Base-by-base conservation (phyloP, 2,797 vertebrate genomes). In the Pitangus sulphuratus region DNA sequence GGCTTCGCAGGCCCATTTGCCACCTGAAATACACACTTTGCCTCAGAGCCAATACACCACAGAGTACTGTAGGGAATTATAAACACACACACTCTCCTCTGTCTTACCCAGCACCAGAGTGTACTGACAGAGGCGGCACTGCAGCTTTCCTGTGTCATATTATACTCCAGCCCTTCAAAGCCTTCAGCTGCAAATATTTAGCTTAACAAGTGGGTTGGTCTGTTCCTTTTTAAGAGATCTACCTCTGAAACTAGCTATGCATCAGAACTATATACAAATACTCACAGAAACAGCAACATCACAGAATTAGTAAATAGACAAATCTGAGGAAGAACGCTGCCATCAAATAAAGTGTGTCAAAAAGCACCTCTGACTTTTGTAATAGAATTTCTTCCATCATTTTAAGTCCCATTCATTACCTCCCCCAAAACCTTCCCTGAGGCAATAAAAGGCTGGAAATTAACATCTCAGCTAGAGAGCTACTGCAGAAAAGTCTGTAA, bases 371-470 rank as follows among this genome's bases (percentile, higher is more conserved):
- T 45, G n/a, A 45, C 12, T 61, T 90, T 47, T 31, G 39, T 30
- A 85, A 89, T 2, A 33, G 16, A 84, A 87, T 69, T 82, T 70
- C 72, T 62, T 79, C 42, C 51, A 51, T 72, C 45, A 54, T 58
- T 94, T 54, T 9, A 75, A 81, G 51, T 69, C 45, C 54, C 20
- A 44, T 86, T 83, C 75, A 47, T 54, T 56, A 79, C 44, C 71
- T 66, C 47, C 30, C 48, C 30, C 54, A 65, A 94, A 88, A 88
- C 50, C 42, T 53, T 74, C 77, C 60, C 78, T 3, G 16, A 53
- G 42, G 53, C 57, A 80, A 71, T 44, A 68, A 51, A 93, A 91
- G 57, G 40, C 57, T 78, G 42, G 42, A 80, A 94, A 86, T 48
- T 18, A 93, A 57, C 56, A 68, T 75, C 58, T 40, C 30, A 2